These are phyloP conservation scores for Hoplostethus mediterraneus DNA, from an alignment of 2,797 vertebrate species.

Conservation along the genomic window DNA sequence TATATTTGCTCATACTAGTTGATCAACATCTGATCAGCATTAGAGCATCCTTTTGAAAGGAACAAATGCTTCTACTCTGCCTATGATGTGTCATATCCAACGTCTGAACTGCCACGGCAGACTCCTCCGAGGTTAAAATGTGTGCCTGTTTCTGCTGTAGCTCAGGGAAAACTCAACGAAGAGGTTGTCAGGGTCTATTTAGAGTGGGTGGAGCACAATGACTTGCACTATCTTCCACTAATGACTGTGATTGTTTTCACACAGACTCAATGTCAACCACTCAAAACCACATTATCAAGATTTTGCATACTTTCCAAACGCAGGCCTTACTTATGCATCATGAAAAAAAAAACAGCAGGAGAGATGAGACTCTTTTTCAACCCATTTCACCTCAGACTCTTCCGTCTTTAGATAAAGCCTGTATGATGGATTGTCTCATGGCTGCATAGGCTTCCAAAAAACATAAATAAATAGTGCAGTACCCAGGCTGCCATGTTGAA, in stretches of 20 bases:
- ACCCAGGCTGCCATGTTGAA: conserved; percentile 52
- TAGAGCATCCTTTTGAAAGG: conserved; percentile 52
- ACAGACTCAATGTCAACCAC: conserved; percentile 44
- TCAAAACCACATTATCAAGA: conserved; percentile 70
- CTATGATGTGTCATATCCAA: conserved; percentile 42
- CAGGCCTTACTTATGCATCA: conserved; percentile 26
- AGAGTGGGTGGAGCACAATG: conserved; percentile 8
- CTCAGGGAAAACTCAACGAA: conserved; percentile 30
- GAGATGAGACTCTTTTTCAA: conserved; percentile 44
- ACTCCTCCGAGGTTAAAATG: not conserved
- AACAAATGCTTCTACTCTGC: conserved; percentile 48
- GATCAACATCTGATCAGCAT: conserved; percentile 66
- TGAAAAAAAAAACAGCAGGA: conserved; percentile 47
- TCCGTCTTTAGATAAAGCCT: conserved; percentile 69
- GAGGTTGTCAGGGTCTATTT: conserved; percentile 51
- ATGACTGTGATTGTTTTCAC: conserved; percentile 75
- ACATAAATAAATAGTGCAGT: conserved; percentile 68
- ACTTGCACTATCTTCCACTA: conserved; percentile 61
- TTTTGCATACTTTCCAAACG: conserved; percentile 46
- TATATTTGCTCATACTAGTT: conserved; percentile 38
- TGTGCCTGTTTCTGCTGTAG: not conserved
- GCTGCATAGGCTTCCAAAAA: conserved; percentile 58
- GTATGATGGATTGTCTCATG: conserved; percentile 66
- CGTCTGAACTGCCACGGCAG: conserved; percentile 16
- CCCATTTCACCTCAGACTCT: conserved; percentile 59